Evolutionary conservation across 2,113 vertebrate genomes (phyloP), one percentile per base, ranked within the genome.

Genomic region (Junco hyemalis): DNA sequence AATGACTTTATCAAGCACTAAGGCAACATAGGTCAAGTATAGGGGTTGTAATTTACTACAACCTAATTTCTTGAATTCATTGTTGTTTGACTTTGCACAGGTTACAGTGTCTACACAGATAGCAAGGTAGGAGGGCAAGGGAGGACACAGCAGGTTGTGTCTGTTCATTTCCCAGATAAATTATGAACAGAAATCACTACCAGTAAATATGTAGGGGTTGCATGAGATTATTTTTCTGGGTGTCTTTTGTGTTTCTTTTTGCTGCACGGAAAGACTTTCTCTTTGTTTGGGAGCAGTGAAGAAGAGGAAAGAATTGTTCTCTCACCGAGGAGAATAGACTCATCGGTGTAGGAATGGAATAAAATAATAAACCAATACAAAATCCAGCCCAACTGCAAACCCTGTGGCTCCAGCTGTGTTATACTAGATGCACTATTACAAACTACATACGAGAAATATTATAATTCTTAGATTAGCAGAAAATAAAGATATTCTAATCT

Each of bases 1-100:
- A 88, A 42, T 81, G 6, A 45, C 36, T 73, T 90, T 94, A 83
- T 47, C 68, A 57, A 84, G 17, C 28, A 69, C n/a, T 79, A 76
- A 60, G 17, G 42, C 7, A 95, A 87, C 28, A 79, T 3, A 76
- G 72, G 53, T 51, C n/a, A 78, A 79, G 26, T 60, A 45, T 40
- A 70, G 72, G 74, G 51, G 12, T 42, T 77, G 33, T 31, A 86
- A 56, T 36, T 79, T 81, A 81, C 15, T 86, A 19, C 25, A 81
- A 2, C 48, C 28, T 73, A 56, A 79, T 89, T 81, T 87, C 56
- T 70, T 64, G 17, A 77, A 70, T 81, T 84, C 28, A 28, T 36
- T 65, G 38, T 35, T 86, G 24, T 40, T 36, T 48, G 51, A 56
- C 40, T 81, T 65, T 45, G 29, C 31, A 54, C 11, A 73, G 47